These are phyloP conservation scores for Labia minor DNA, from an alignment of 2,888 invertebrate genomes.

Conservation along the genomic window DNA sequence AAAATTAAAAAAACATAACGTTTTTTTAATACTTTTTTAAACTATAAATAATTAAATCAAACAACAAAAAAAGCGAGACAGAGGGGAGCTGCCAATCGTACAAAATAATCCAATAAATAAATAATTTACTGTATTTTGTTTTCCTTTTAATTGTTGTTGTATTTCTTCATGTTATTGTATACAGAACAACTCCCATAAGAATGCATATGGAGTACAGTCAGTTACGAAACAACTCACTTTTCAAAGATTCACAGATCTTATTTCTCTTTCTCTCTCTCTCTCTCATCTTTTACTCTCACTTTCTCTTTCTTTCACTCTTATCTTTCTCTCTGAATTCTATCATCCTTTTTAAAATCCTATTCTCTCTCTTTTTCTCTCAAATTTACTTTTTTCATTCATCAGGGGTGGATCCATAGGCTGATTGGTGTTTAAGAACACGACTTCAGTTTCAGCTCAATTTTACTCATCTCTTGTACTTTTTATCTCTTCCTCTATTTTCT, in stretches of 20 bases:
- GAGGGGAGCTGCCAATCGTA: slow-evolving; percentile 22
- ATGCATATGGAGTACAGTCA: slow-evolving; percentile 23
- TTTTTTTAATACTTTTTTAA: neutral
- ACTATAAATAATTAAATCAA: neutral
- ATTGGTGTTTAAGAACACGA: neutral
- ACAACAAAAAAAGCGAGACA: slow-evolving; percentile 22
- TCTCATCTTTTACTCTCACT: slow-evolving; percentile 15
- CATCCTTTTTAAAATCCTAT: slow-evolving; percentile 15
- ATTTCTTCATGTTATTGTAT: neutral
- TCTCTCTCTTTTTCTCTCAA: slow-evolving; percentile 16
- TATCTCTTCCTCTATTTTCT: neutral
- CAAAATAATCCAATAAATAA: too few species aligned
- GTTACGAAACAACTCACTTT: slow-evolving; percentile 15
- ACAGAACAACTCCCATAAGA: neutral
- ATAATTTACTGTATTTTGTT: too few species aligned
- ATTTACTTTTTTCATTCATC: slow-evolving; percentile 15
- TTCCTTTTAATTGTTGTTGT: neutral
- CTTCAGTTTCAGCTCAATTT: too few species aligned
- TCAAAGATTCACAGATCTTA: slow-evolving; percentile 2
- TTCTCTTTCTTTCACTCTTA: slow-evolving; percentile 18
- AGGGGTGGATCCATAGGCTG: neutral
- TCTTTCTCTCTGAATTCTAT: slow-evolving; percentile 15
- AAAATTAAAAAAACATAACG: slow-evolving; percentile 17
- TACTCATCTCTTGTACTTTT: neutral
- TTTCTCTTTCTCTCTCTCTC: neutral